These are phyloP conservation scores for Exocentrus adspersus DNA, from an alignment of 2,888 invertebrate species.

Conservation along the genomic window DNA sequence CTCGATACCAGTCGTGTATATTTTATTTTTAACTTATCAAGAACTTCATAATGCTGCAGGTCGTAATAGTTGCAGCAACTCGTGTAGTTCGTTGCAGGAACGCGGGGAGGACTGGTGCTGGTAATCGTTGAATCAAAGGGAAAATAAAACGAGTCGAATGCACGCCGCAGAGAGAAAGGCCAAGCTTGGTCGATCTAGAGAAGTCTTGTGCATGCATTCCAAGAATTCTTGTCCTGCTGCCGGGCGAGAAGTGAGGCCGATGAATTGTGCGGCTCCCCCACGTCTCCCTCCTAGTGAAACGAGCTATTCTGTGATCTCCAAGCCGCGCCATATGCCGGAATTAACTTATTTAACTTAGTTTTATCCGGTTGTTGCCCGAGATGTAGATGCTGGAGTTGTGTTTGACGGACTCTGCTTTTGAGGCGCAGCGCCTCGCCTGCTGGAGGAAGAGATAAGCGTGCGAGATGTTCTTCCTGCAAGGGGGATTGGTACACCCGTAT, in stretches of 20 bases:
- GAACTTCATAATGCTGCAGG: no score
- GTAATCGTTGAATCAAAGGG: not conserved
- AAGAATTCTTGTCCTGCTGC: conserved; percentile 7
- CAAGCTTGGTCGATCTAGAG: conserved; percentile 7
- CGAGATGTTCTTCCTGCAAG: no score
- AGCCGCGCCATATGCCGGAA: not conserved
- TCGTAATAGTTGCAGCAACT: no score
- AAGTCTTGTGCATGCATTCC: conserved; percentile 15
- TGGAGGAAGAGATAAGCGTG: no score
- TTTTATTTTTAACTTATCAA: no score
- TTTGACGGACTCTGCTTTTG: not conserved
- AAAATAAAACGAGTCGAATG: not conserved
- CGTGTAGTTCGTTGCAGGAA: no score
- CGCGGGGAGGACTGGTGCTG: no score
- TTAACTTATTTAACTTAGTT: conserved; percentile 15
- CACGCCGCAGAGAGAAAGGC: not conserved
- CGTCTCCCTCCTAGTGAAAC: not conserved
- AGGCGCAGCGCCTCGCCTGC: no score
- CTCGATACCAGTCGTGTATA: no score
- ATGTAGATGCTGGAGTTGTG: not conserved
- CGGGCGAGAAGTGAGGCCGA: conserved; percentile 1
- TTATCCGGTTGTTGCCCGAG: conserved; percentile 6
- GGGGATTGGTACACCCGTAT: no score
- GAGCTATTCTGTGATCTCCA: conserved; percentile 17
- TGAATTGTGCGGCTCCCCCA: conserved; percentile 9